A percentile compares a stretch with the other conserved stretches of the same genome.
Evolutionary conservation across 2,797 vertebrate species (phyloP).

Genomic region (Notamacropus eugenii): DNA sequence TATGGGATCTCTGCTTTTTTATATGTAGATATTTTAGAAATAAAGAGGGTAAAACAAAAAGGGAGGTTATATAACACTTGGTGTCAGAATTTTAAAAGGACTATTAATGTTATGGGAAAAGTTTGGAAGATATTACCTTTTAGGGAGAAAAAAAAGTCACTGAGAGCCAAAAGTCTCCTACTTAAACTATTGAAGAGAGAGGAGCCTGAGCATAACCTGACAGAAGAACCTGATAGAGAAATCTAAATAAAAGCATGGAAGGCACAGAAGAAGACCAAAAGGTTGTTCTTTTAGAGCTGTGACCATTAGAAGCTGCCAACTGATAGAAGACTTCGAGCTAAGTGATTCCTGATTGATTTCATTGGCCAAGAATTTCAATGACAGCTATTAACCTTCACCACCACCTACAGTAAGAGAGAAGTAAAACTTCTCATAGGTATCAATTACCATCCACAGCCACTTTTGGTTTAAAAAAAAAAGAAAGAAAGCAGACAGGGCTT

Average conservation of each 20-base stretch:
- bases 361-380: not conserved
- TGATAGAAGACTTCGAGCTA: not conserved
- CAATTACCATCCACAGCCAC: not conserved
- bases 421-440: not conserved
- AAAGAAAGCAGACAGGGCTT: not conserved
- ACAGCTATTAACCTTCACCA: too few species aligned
- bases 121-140: not conserved
- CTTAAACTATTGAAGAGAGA: not conserved
- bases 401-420: not conserved
- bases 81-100: not conserved
- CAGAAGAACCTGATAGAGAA: not conserved
- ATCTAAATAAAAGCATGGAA: not conserved
- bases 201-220: not conserved
- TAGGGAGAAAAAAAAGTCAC: not conserved
- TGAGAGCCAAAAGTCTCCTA: not conserved
- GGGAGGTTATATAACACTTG: not conserved
- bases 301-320: not conserved
- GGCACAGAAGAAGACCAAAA: not conserved
- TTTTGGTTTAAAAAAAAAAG: not conserved
- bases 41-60: not conserved
- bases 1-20: not conserved
- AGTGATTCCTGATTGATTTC: not conserved
- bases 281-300: not conserved
- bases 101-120: not conserved
- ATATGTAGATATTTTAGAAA: not conserved